These are phyloP conservation scores for Mesorhabditis spiculigera DNA, from an alignment of 2,888 invertebrate genomes.

Conservation along the genomic window DNA sequence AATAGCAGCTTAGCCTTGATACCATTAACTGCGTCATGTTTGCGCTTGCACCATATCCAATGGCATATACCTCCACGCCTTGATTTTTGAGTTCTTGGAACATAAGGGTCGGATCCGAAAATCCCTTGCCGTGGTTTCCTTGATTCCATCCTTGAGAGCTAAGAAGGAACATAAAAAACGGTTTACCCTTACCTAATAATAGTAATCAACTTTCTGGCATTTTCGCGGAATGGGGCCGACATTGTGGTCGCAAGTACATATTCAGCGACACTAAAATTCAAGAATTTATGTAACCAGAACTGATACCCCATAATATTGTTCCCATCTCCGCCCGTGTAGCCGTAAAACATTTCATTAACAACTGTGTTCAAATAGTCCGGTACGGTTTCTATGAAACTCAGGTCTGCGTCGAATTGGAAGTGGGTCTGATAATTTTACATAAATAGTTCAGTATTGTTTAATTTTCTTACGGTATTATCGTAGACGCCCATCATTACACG, in stretches of 20 bases:
- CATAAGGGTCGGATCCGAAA: background rate
- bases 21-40: slow-evolving; percentile 17
- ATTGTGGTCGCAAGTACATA: background rate
- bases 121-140: too few species aligned
- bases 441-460: background rate
- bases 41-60: slow-evolving; percentile 17
- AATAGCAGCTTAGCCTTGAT: background rate
- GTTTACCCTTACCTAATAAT: too few species aligned
- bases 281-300: too few species aligned
- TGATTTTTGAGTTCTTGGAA: background rate
- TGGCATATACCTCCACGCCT: slow-evolving; percentile 18
- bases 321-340: slow-evolving; percentile 29
- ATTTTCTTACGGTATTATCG: slow-evolving; percentile 10
- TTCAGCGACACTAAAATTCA: slow-evolving; percentile 8
- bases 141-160: too few species aligned
- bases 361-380: slow-evolving; percentile 15
- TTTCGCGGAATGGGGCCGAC: slow-evolving; percentile 1
- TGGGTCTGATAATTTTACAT: background rate
- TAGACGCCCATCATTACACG: slow-evolving; percentile 22
- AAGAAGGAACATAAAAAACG: too few species aligned
- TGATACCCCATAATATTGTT: slow-evolving; percentile 30
- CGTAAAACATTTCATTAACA: slow-evolving; percentile 15
- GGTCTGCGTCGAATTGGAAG: slow-evolving; percentile 12
- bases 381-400: slow-evolving; percentile 18
- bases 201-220: slow-evolving; percentile 1